Evolutionary conservation across 2,113 vertebrate species (phyloP).

Genomic region (Sturnira hondurensis): DNA sequence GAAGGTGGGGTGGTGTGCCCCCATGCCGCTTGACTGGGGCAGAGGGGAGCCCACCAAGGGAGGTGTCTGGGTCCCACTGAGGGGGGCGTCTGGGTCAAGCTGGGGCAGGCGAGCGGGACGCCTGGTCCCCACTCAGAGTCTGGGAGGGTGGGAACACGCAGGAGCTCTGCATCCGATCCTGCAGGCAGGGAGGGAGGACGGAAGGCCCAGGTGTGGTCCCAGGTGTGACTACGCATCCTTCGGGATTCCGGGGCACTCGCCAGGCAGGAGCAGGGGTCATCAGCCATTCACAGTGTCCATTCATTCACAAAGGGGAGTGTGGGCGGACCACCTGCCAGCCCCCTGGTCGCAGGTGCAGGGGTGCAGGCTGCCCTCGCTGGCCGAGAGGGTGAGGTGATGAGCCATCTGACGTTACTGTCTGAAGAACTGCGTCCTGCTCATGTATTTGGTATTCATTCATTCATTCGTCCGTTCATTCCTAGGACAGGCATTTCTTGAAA

Average conservation of each 20-base stretch:
- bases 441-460: accelerated
- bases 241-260: accelerated
- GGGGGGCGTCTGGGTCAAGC: neutral
- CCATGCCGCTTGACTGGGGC: neutral
- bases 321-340: accelerated
- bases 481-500: no score
- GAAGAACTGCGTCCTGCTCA: neutral
- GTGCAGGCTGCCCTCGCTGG: accelerated
- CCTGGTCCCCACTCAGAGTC: neutral
- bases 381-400: accelerated
- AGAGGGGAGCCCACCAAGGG: neutral
- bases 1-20: neutral
- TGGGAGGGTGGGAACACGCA: accelerated
- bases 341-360: accelerated
- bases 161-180: neutral
- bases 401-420: no score
- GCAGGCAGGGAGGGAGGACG: neutral
- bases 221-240: neutral
- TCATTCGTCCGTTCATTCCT: no score
- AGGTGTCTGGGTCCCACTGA: neutral
- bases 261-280: accelerated
- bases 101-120: neutral
- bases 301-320: neutral
- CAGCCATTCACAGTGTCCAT: accelerated
- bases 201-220: neutral